Base-by-base conservation (phyloP, 2,888 invertebrate genomes). In the Sinelater perroti region DNA sequence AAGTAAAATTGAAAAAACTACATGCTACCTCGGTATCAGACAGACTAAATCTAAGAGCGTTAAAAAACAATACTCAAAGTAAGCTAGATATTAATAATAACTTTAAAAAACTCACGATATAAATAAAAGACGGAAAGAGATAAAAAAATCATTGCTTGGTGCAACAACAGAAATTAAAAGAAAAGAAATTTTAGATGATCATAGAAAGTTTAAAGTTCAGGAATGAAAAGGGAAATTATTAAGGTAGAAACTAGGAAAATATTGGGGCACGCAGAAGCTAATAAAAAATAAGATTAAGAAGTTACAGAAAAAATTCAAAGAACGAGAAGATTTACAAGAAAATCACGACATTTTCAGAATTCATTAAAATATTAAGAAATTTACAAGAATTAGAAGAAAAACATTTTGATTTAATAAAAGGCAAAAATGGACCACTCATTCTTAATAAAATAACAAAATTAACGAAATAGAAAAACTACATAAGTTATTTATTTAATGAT, bases 331-430 rank as follows among this genome's bases (percentile, higher is more conserved):
- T n/a, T 13, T 35, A 35, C 13, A 35, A 6, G 35, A 35, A 35
- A 35, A 35, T 4, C 35, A 10, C 16, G 35, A 35, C n/a, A 35
- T 11, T 13, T 35, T 35, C 10, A 17, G 13, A 14, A 13, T 35
- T 5, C 14, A 35, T 16, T 14, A 35, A 35, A 14, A 35, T 13
- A 13, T 35, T 35, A 35, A 35, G 17, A 17, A 35, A 13, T 5
- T 35, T 5, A 35, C 35, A 14, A 10, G 14, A 35, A 38, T 20
- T 10, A n/a, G 38, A 38, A 38, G 38, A 38, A 38, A 38, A 38
- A 8, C 16, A 38, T 2, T 2, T 3, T n/a, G 38, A 20, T 17
- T 3, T 7, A 17, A 38, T 38, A 38, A 38, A 6, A 38, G 38
- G 20, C 18, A 38, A 38, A 20, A 10, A 38, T 10, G 38, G 38